Conservation (phyloP, 2,113 vertebrate species). For the Papio anubis region DNA sequence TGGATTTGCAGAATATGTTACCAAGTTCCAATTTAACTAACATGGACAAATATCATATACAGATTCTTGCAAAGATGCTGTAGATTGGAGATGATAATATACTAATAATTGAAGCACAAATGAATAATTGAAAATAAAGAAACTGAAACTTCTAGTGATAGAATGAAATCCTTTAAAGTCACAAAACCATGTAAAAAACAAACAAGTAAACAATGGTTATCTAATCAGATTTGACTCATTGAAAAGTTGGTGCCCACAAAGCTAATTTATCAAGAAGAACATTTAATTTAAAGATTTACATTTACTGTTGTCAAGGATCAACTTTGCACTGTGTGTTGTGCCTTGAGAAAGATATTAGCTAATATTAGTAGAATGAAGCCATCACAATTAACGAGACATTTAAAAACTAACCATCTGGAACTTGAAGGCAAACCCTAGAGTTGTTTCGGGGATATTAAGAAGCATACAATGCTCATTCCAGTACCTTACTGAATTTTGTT, state of each 20-base stretch:
- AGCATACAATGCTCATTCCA: not conserved
- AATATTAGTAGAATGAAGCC: not conserved
- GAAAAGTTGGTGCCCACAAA: not conserved
- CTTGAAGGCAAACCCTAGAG: not conserved
- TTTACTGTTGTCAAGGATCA: not conserved
- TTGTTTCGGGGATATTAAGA: not conserved
- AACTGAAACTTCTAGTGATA: not conserved
- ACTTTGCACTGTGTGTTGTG: not conserved
- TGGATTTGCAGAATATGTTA: not conserved
- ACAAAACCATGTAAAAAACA: not conserved
- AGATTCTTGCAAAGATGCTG: not conserved
- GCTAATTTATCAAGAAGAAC: not conserved
- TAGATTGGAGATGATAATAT: not conserved
- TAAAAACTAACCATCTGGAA: slow-evolving; percentile 25
- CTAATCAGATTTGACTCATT: not conserved
- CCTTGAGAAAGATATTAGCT: not conserved
- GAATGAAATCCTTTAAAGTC: not conserved
- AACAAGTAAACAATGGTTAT: not conserved
- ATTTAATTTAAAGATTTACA: not conserved
- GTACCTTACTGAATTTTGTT: slow-evolving; percentile 22
- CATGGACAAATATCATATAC: not conserved
- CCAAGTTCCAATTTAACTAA: not conserved
- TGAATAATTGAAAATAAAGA: not conserved
- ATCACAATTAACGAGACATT: slow-evolving; percentile 38
- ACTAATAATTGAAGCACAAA: not conserved